A percentile compares a stretch with the other conserved stretches of the same genome.
These are phyloP conservation scores for Cryptocephalus moraei DNA, from an alignment of 2,888 invertebrate species.

Conservation along the genomic window DNA sequence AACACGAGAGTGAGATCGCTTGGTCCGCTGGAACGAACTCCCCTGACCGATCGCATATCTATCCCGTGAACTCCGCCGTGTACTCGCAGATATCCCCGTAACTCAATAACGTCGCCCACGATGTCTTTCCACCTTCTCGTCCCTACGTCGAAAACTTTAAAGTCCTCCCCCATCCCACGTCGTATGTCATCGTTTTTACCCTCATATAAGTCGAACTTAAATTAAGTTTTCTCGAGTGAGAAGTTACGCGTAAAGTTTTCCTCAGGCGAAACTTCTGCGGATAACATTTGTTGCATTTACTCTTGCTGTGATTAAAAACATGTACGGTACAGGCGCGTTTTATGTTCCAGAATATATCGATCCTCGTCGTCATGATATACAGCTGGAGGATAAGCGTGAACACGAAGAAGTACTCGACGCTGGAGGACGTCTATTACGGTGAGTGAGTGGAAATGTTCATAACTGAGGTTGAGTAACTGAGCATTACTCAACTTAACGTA, in stretches of 20 bases:
- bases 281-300: not conserved
- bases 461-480: too few species aligned
- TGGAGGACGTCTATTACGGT: slow-evolving; percentile 51
- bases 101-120: too few species aligned
- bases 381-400: slow-evolving; percentile 68
- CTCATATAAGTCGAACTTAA: slow-evolving; percentile 1
- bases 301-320: slow-evolving; percentile 2
- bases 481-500: too few species aligned
- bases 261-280: not conserved
- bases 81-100: too few species aligned
- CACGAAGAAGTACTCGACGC: slow-evolving; percentile 54
- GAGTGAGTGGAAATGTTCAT: not conserved
- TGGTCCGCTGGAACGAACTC: too few species aligned
- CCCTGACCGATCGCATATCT: not conserved
- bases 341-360: slow-evolving; percentile 63
- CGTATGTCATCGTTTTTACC: not conserved
- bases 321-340: slow-evolving; percentile 9
- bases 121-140: too few species aligned
- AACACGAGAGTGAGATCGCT: too few species aligned
- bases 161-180: too few species aligned
- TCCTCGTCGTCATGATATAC: slow-evolving; percentile 62
- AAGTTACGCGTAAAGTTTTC: slow-evolving; percentile 2
- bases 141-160: too few species aligned
- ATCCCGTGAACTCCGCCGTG: not conserved
- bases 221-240: not conserved